Base-by-base conservation (phyloP, 2,888 invertebrate genomes). In the Ephialtes manifestator region DNA sequence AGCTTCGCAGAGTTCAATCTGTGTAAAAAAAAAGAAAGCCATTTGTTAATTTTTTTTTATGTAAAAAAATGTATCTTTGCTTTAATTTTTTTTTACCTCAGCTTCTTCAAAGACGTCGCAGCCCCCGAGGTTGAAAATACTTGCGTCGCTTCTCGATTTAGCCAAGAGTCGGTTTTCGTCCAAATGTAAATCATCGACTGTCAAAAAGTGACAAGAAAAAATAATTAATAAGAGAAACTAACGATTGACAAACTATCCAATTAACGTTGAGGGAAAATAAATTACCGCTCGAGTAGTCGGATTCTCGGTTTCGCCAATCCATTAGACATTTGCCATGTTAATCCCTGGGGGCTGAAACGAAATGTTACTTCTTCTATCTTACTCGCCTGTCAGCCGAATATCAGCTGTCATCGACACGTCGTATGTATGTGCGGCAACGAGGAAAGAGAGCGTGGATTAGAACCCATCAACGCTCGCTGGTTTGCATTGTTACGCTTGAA, bases 221-320 rank as follows among this genome's bases (percentile, higher is more conserved):
- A 18, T 13, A 35, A 39, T 43, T 1, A 71, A n/a, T n/a, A 15
- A 79, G 63, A 58, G 15, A 67, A 74, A 13, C 13, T 43, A 51
- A 18, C 76, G 24, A 76, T 43, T 24, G 18, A 78, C n/a, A 11
- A 11, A 7, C 35, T 4, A 51, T 70, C 28, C 4, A 53, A 43
- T 60, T 13, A 28, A 24, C 67, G 68, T 28, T 31, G 20, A 77
- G 55, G 63, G 76, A 67, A 28, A 58, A 18, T 1, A 63, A 51
- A 84, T 68, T 90, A 92, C 92, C 89, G 79, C 90, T 92, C 48
- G 89, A 87, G 43, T 88, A 89, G 63, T 89, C 89, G 75, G 88
- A 83, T 15, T 92, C 90, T 31, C 92, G 91, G 70, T 91, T 89
- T 79, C 84, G 87, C 89, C 90, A 90, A 88, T 93, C 91, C 93